Percentiles rank a stretch among this genome's conserved stretches.
These are phyloP conservation scores for Theocolax elegans DNA, from an alignment of 1,140 invertebrate species.

Conservation along the genomic window DNA sequence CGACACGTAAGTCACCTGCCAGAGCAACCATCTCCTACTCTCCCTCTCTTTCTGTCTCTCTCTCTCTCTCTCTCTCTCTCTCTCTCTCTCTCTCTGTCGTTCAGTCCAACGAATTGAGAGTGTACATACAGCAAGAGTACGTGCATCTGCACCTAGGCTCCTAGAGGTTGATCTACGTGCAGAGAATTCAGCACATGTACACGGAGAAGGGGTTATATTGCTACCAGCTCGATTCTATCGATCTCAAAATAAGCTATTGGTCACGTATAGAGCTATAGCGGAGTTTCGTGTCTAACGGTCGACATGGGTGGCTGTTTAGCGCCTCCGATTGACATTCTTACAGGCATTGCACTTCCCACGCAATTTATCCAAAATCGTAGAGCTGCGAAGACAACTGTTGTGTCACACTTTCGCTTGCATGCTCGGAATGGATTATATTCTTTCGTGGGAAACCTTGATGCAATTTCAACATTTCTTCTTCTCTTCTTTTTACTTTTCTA, in stretches of 20 bases:
- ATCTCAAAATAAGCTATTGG: conserved; percentile 1
- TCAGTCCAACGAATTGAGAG: not conserved
- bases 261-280: conserved; percentile 5
- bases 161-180: conserved; percentile 29
- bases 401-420: conserved; percentile 12
- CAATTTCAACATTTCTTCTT: no score
- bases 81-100: not conserved
- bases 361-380: conserved; percentile 1
- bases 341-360: conserved; percentile 23
- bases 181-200: conserved; percentile 22
- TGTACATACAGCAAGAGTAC: not conserved
- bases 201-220: not conserved
- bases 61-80: no score
- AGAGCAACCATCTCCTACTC: no score
- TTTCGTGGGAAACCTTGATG: not conserved
- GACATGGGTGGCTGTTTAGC: conserved; percentile 17
- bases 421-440: not conserved
- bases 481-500: no score
- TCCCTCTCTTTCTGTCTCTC: not conserved
- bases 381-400: not conserved
- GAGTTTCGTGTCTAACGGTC: conserved; percentile 2
- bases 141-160: conserved; percentile 24
- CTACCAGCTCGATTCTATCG: conserved; percentile 17
- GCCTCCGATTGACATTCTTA: not conserved
- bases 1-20: conserved; percentile 33